These are phyloP conservation scores for Pelosia muscerda DNA, from an alignment of 2,888 invertebrate species.

Conservation along the genomic window DNA sequence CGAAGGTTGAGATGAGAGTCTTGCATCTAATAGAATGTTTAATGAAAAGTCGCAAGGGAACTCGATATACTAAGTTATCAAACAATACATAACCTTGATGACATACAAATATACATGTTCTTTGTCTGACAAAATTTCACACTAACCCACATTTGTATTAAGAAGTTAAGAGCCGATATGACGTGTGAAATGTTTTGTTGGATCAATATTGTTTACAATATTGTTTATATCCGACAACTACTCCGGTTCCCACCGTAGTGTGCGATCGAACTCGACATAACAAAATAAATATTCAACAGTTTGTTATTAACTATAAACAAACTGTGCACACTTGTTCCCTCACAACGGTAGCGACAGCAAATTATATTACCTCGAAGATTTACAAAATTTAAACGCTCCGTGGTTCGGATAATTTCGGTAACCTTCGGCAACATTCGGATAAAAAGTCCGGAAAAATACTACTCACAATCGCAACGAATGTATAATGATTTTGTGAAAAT, in stretches of 20 bases:
- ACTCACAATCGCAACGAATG: constrained; percentile 9
- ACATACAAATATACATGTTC: constrained; percentile 17
- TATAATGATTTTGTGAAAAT: constrained; percentile 23
- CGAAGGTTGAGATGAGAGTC: neutral
- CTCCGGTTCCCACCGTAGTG: constrained; percentile 78
- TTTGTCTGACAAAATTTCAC: constrained; percentile 29
- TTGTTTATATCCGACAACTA: constrained; percentile 62
- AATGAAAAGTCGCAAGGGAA: neutral
- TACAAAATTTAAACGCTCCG: neutral
- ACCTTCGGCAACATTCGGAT: neutral
- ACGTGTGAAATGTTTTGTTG: constrained; percentile 50
- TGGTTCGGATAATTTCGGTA: neutral
- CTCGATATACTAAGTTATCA: neutral
- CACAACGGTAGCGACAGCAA: constrained; percentile 56
- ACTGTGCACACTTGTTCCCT: constrained; percentile 73
- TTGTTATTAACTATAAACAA: constrained; percentile 81
- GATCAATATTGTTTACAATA: constrained; percentile 60
- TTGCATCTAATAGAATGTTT: neutral
- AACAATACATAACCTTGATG: no score
- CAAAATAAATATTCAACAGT: constrained; percentile 85
- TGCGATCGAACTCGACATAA: constrained; percentile 78
- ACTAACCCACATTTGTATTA: constrained; percentile 35
- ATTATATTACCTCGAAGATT: no score
- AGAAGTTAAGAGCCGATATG: constrained; percentile 37
- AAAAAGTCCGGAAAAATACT: constrained; percentile 6